Evolutionary conservation across 2,113 vertebrate genomes (phyloP), one percentile per base, ranked within the genome.

Genomic region (Pycnonotus jocosus): DNA sequence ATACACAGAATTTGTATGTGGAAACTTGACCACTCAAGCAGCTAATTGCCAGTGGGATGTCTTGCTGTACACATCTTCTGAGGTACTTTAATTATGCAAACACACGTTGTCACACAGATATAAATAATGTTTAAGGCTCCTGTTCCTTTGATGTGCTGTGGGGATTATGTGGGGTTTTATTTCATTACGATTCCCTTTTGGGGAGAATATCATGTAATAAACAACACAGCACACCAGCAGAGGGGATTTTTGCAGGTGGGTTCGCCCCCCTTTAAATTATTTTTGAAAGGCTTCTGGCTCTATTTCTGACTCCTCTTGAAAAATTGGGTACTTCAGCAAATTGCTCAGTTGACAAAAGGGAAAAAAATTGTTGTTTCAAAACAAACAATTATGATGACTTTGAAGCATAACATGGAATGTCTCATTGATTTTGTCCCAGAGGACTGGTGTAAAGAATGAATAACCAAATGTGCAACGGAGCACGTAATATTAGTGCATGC

Each of bases 341-440:
- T 92, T 81, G 87, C 81, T 74, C 62, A 1, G 77, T 92, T 95
- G 80, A 81, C 72, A 95, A 96, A 95, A 78, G 47, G 45, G 64
- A 15, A 88, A 90, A 94, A 72, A 87, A 95, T 28, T 79, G 35
- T 88, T 95, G 71, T 88, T 90, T 95, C 88, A 73, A 92, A 96
- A 92, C 93, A 96, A 96, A 95, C 64, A 87, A 93, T 97, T 96
- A 93, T 86, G 83, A 94, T 96, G 86, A 94, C 91, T 96, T 93
- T 95, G 96, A 96, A 96, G 96, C 95, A 93, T 94, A 93, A 83
- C 92, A 83, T 92, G 87, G 93, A 97, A 94, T 86, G 88, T 94
- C 92, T 95, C 95, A 97, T 91, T 93, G 97, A 97, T 96, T 97
- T 95, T 93, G 81, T 97, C 96, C 93, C 95, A 81, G 83, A 92